Percentiles rank a stretch among this genome's conserved stretches.
Conservation (phyloP, 2,797 vertebrate genomes). For the Coregonus suidteri region DNA sequence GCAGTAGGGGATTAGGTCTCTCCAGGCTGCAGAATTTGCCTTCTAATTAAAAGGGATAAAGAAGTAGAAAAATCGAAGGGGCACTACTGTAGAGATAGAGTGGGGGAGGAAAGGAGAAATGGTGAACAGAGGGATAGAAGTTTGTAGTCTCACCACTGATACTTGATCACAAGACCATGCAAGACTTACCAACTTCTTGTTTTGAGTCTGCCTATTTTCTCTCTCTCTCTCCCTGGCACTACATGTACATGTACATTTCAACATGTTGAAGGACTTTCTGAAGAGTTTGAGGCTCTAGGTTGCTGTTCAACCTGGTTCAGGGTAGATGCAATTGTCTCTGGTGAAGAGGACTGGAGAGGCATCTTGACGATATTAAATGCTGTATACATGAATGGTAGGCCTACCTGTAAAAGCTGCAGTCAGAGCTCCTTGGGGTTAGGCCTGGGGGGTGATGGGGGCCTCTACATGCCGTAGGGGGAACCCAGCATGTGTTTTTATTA, state of each 20-base stretch:
- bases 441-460: constrained; percentile 74
- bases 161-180: constrained; percentile 87
- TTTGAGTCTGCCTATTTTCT: constrained; percentile 50
- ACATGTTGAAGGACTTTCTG: neutral
- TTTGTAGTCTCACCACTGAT: constrained; percentile 91
- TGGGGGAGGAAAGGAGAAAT: constrained; percentile 82
- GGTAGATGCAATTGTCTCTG: neutral
- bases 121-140: constrained; percentile 70
- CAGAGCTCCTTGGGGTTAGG: neutral
- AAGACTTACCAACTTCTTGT: constrained; percentile 75
- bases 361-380: neutral
- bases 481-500: constrained; percentile 68
- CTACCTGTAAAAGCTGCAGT: constrained; percentile 3
- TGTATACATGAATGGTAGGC: neutral
- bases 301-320: neutral
- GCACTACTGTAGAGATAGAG: constrained; percentile 79
- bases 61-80: constrained; percentile 83
- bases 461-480: constrained; percentile 34
- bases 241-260: neutral
- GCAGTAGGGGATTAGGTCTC: constrained; percentile 99
- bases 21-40: constrained; percentile 99
- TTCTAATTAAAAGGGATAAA: constrained; percentile 99
- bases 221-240: constrained; percentile 12
- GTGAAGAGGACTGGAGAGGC: neutral
- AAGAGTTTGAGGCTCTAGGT: neutral